phyloP scores from a whole-genome alignment of 2,888 invertebrate genomes.

The Stegophylla sp. region DNA sequence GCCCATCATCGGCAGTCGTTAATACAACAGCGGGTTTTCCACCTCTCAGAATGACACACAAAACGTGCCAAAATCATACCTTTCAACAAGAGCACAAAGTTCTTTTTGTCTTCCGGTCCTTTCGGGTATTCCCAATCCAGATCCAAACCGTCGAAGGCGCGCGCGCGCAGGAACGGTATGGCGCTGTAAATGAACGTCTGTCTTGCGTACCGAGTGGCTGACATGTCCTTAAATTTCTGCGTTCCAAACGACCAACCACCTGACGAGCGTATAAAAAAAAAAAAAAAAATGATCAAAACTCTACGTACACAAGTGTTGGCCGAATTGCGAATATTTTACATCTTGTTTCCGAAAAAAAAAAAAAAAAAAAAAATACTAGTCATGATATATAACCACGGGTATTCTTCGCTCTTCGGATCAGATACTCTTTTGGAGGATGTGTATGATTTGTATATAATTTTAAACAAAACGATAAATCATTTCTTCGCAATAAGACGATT shows the following conservation, averaged over 20 bases:
- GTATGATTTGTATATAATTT: no score
- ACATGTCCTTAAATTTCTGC: slow-evolving; percentile 93
- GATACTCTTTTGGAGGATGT: no score
- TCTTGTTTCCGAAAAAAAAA: no score
- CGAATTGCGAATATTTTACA: no score
- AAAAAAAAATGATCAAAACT: slow-evolving; percentile 9
- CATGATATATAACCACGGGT: no score
- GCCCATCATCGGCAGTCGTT: no score
- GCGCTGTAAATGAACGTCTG: slow-evolving; percentile 94
- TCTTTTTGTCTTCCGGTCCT: slow-evolving; percentile 90
- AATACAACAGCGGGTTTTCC: background rate
- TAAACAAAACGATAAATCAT: no score
- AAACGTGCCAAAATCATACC: slow-evolving; percentile 68
- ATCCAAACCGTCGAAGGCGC: slow-evolving; percentile 87
- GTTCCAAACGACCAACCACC: slow-evolving; percentile 98
- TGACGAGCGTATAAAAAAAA: slow-evolving; percentile 63
- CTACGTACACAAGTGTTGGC: no score
- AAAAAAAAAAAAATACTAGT: no score
- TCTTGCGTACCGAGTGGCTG: slow-evolving; percentile 82
- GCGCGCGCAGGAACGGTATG: slow-evolving; percentile 85
- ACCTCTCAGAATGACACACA: background rate
- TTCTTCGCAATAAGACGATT: no score
- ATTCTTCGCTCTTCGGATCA: no score
- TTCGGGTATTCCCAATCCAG: slow-evolving; percentile 94
- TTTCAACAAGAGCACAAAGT: slow-evolving; percentile 86